A percentile compares a stretch with the other conserved stretches of the same genome.
Conservation (phyloP, 2,888 invertebrate genomes). For the Eustalomyia histrio region DNA sequence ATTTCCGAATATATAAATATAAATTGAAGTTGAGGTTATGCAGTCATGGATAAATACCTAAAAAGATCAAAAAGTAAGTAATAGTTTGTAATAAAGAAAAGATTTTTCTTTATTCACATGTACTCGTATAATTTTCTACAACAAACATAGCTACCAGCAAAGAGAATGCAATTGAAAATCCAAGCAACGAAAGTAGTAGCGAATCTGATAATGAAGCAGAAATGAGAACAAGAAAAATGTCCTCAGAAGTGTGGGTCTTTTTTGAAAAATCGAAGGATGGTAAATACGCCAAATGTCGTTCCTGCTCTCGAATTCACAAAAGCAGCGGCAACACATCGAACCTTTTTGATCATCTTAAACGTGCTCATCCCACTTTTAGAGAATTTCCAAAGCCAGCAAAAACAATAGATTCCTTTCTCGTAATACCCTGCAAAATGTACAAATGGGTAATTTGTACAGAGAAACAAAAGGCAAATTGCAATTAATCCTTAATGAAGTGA, state of each 20-base stretch:
- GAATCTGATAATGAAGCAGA: background rate
- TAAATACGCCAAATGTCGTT: constrained; percentile 21
- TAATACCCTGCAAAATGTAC: too few species aligned
- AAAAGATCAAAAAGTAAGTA: constrained; percentile 9
- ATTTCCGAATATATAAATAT: too few species aligned
- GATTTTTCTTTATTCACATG: background rate
- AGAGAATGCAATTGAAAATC: background rate
- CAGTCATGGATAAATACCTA: constrained; percentile 25
- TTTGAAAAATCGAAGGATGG: background rate
- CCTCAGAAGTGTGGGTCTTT: constrained; percentile 6
- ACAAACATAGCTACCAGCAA: background rate
- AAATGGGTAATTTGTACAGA: too few species aligned
- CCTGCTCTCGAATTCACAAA: constrained; percentile 16
- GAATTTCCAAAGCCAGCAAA: too few species aligned
- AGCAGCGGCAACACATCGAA: constrained; percentile 43
- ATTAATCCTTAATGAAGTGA: too few species aligned
- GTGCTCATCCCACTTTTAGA: too few species aligned
- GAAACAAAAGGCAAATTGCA: too few species aligned
- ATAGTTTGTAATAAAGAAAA: background rate
- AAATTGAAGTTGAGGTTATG: too few species aligned
- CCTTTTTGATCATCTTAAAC: constrained; percentile 36
- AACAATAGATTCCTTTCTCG: too few species aligned
- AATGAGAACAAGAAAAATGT: background rate
- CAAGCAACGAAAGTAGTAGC: background rate
- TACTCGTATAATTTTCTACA: background rate